Conservation (phyloP, 2,797 vertebrate genomes). For the Sparus aurata region DNA sequence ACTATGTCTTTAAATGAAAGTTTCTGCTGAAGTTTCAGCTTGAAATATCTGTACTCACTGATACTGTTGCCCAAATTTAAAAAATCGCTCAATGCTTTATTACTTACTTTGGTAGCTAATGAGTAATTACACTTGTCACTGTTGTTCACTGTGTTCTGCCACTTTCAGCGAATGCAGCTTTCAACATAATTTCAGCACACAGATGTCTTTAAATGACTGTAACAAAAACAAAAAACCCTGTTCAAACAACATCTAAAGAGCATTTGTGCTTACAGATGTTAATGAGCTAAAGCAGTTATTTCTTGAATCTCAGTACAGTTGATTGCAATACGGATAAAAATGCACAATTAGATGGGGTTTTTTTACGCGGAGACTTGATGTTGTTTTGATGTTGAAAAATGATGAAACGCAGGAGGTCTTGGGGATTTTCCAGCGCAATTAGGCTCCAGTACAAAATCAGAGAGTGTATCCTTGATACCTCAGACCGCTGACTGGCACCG, state of each 20-base stretch:
- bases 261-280: background rate
- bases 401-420: background rate
- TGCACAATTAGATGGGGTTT: background rate
- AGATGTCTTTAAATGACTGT: constrained; percentile 4
- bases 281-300: background rate
- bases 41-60: background rate
- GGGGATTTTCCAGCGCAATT: constrained; percentile 7
- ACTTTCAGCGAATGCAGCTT: background rate
- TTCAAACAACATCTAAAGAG: background rate
- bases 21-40: background rate
- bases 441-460: background rate
- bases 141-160: background rate
- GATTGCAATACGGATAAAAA: background rate
- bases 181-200: background rate
- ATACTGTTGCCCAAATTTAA: background rate
- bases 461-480: constrained; percentile 7
- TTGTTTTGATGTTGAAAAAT: background rate
- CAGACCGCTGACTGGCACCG: background rate
- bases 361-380: background rate
- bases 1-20: no score
- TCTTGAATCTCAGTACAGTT: background rate
- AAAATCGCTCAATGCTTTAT: background rate
- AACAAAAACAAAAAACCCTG: background rate
- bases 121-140: background rate
- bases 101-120: background rate